A percentile compares a stretch with the other conserved stretches of the same genome.
Evolutionary conservation across 2,888 invertebrate species (phyloP).

Genomic region (Trileptium ribeirensis): DNA sequence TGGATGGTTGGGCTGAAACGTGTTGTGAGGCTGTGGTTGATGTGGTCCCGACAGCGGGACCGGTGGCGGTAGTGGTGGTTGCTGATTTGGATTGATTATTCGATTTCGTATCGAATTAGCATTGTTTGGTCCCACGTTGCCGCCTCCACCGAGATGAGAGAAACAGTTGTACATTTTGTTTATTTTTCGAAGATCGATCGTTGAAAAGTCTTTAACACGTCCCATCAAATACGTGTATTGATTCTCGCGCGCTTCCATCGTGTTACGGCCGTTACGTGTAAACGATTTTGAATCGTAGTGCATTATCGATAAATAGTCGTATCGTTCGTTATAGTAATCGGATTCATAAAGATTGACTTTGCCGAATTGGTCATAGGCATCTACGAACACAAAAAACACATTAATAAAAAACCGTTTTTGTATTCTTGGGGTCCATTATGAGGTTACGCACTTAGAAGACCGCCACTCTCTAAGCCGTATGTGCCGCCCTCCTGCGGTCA

Average conservation of each 20-base stretch:
- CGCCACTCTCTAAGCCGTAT: too few relatives aligned
- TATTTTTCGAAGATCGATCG: conserved; percentile 47
- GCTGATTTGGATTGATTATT: not conserved
- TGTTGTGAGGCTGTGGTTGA: too few relatives aligned
- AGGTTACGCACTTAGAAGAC: too few relatives aligned
- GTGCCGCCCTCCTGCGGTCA: too few relatives aligned
- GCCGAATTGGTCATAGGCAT: conserved; percentile 51
- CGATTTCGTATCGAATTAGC: not conserved
- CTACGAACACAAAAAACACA: conserved; percentile 32
- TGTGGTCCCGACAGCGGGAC: not conserved
- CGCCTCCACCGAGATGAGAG: not conserved
- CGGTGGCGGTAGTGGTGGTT: not conserved
- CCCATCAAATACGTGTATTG: conserved; percentile 48
- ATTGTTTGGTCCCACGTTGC: not conserved
- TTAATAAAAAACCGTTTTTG: not conserved
- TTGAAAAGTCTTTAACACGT: conserved; percentile 44
- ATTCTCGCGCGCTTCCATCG: conserved; percentile 36
- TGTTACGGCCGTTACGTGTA: conserved; percentile 49
- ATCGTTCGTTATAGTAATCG: conserved; percentile 45
- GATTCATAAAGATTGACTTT: conserved; percentile 48
- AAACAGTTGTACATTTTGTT: conserved; percentile 47
- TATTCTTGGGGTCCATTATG: too few relatives aligned
- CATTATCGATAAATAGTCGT: conserved; percentile 38
- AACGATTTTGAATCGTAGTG: conserved; percentile 49
- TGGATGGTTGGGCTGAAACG: too few relatives aligned